Percentiles rank a stretch among this genome's conserved stretches.
phyloP scores from a whole-genome alignment of 2,113 vertebrate genomes.

The Polypterus bichir region DNA sequence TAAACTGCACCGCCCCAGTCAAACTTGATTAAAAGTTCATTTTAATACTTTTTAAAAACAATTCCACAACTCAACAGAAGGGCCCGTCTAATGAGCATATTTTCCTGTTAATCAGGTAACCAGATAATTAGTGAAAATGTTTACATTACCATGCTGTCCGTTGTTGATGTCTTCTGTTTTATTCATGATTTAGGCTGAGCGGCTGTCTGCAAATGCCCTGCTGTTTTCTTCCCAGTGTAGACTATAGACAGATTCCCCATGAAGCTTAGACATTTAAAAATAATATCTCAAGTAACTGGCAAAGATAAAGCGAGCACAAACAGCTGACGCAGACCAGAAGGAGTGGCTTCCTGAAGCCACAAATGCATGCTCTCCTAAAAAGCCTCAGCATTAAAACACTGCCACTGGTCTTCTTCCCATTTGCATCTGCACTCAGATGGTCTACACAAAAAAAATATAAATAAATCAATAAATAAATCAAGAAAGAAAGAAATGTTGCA shows the following conservation, averaged over 20 bases:
- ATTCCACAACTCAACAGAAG: too few relatives aligned
- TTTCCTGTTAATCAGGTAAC: neutral
- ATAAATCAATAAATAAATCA: neutral
- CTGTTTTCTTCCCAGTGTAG: neutral
- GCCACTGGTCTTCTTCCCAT: neutral
- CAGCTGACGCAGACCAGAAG: neutral
- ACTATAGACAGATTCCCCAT: neutral
- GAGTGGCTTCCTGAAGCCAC: neutral
- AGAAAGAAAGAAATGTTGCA: neutral
- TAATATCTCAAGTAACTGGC: neutral
- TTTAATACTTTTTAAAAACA: too few relatives aligned
- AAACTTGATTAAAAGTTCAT: too few relatives aligned
- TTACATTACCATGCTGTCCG: constrained; percentile 30
- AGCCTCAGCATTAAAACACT: neutral
- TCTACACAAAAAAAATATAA: neutral
- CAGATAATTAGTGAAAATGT: neutral
- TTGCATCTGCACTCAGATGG: neutral
- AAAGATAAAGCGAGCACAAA: neutral
- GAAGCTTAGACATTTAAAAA: neutral
- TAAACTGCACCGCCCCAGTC: too few relatives aligned
- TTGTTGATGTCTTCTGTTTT: constrained; percentile 29
- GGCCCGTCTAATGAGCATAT: neutral
- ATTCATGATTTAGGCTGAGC: constrained; percentile 15
- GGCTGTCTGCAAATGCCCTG: constrained; percentile 1
- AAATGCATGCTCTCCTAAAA: neutral